phyloP scores from a whole-genome alignment of 1,140 invertebrate species.

The Achatina immaculata region DNA sequence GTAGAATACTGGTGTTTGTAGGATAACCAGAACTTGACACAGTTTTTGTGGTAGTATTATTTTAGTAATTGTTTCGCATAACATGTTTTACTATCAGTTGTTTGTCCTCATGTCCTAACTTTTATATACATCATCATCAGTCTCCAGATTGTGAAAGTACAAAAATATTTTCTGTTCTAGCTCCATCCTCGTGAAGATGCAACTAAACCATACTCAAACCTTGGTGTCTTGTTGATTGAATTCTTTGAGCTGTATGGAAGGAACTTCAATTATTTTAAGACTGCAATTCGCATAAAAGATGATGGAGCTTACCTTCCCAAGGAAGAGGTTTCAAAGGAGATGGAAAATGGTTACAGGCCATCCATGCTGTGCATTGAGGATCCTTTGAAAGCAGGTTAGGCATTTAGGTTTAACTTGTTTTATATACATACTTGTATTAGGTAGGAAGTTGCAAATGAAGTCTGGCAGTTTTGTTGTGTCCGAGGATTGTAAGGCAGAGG shows the following conservation, averaged over 20 bases:
- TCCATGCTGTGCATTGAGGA: constrained; percentile 97
- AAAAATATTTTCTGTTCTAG: constrained; percentile 70
- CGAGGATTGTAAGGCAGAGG: too few species aligned
- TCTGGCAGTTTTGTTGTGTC: too few species aligned
- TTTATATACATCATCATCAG: too few species aligned
- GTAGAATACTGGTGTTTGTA: too few species aligned
- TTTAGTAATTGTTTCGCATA: too few species aligned
- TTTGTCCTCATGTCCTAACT: too few species aligned
- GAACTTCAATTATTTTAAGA: constrained; percentile 95
- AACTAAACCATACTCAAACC: constrained; percentile 77
- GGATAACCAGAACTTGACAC: too few species aligned
- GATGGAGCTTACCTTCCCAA: constrained; percentile 95
- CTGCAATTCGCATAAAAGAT: constrained; percentile 93
- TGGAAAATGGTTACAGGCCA: constrained; percentile 92
- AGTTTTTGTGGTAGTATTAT: too few species aligned
- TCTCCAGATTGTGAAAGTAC: too few species aligned
- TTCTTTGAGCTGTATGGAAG: constrained; percentile 98
- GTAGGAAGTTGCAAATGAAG: neutral
- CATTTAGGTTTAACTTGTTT: neutral
- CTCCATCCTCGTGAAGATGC: constrained; percentile 81
- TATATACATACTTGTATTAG: neutral
- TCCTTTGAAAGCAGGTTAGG: constrained; percentile 86
- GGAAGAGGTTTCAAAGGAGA: constrained; percentile 90
- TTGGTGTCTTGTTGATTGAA: constrained; percentile 95
- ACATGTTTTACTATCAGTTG: too few species aligned